A percentile compares a stretch with the other conserved stretches of the same genome.
Conservation (phyloP, 2,113 vertebrate genomes). For the Promerops cafer region DNA sequence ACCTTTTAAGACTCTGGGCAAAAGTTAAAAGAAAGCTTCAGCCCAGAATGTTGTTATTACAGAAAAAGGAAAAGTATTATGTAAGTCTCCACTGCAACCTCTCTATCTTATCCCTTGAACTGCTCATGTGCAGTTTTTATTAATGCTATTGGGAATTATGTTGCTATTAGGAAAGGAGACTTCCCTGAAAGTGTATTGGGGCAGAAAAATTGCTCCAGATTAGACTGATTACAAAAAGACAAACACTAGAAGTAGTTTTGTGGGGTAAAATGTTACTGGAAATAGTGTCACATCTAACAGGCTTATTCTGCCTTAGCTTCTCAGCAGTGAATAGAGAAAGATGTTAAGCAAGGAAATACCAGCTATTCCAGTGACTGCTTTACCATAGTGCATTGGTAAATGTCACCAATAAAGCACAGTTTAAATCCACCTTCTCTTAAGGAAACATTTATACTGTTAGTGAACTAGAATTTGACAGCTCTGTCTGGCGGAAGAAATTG, state of each 20-base stretch:
- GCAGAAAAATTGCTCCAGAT: not conserved
- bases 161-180: not conserved
- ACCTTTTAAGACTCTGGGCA: not conserved
- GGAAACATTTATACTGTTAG: constrained; percentile 3
- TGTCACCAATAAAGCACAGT: constrained; percentile 7
- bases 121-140: not conserved
- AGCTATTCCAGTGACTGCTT: not conserved
- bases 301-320: not conserved
- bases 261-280: not conserved
- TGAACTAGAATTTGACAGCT: not conserved
- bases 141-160: not conserved
- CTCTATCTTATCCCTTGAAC: not conserved
- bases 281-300: not conserved
- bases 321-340: not conserved
- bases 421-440: not conserved
- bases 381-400: not conserved
- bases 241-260: not conserved
- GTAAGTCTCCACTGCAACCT: not conserved
- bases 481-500: not conserved
- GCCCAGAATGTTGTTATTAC: not conserved
- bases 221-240: not conserved
- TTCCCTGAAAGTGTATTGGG: not conserved
- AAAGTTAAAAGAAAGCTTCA: not conserved
- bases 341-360: not conserved
- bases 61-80: not conserved